phyloP scores from a whole-genome alignment of 2,113 vertebrate species.

The Triplophysa siluroides region DNA sequence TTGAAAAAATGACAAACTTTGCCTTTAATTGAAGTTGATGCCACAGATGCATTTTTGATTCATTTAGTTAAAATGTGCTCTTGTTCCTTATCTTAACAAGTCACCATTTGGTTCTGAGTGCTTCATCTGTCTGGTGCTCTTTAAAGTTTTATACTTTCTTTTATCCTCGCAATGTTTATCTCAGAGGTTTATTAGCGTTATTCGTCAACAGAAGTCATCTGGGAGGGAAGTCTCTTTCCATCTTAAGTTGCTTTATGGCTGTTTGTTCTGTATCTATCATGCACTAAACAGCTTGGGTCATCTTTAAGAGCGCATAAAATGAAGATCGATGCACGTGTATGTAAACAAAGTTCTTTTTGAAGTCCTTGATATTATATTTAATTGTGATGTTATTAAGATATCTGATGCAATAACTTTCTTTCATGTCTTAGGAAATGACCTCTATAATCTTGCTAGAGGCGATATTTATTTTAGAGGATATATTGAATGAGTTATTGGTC shows the following conservation, averaged over 20 bases:
- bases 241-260: conserved; percentile 5
- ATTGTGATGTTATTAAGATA: conserved; percentile 1
- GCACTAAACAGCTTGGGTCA: background rate
- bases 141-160: background rate
- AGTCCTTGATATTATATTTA: background rate
- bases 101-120: background rate
- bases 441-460: background rate
- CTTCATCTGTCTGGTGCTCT: conserved; percentile 17
- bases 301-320: background rate
- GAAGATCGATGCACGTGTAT: background rate
- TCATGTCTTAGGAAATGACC: conserved; percentile 25
- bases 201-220: background rate
- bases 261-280: conserved; percentile 5
- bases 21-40: background rate
- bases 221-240: background rate
- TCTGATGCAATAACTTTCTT: conserved; percentile 16
- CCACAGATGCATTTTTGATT: too few relatives aligned
- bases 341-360: conserved; percentile 24
- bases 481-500: background rate
- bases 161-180: conserved; percentile 27
- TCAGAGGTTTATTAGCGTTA: background rate
- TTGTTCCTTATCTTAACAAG: background rate
- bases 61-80: background rate
- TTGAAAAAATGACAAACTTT: too few relatives aligned
- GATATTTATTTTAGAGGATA: background rate